Percentiles rank a stretch among this genome's conserved stretches.
phyloP scores from a whole-genome alignment of 2,888 invertebrate species.

The Mesodorylaimus sp. region DNA sequence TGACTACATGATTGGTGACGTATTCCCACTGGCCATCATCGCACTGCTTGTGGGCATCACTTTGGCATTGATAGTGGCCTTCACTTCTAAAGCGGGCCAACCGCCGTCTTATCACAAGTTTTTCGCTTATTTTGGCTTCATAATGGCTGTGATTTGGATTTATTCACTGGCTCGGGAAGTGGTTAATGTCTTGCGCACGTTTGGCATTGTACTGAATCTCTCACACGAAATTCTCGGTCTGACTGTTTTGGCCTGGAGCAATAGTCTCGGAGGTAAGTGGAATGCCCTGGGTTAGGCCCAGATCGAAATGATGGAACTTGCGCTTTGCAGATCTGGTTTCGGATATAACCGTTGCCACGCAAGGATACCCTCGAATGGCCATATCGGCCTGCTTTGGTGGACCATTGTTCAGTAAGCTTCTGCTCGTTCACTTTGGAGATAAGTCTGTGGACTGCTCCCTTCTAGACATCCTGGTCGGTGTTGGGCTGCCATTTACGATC shows the following conservation, averaged over 20 bases:
- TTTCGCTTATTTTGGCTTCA: conserved; percentile 39
- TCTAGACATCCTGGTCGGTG: conserved; percentile 29
- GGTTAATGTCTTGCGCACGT: conserved; percentile 39
- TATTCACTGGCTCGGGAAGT: conserved; percentile 45
- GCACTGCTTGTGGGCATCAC: not conserved
- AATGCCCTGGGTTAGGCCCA: conserved; percentile 10
- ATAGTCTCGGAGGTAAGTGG: conserved; percentile 40
- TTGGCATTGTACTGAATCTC: conserved; percentile 43
- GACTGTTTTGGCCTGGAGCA: conserved; percentile 48
- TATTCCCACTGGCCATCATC: no score
- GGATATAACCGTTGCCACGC: conserved; percentile 42
- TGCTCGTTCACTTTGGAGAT: not conserved
- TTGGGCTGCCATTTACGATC: conserved; percentile 32
- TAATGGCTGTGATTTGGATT: conserved; percentile 42
- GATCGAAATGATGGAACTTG: no score
- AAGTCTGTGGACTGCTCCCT: not conserved
- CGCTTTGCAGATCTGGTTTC: conserved; percentile 41
- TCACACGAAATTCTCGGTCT: conserved; percentile 45
- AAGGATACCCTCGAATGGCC: conserved; percentile 47
- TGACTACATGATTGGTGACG: not conserved
- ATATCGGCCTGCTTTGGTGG: conserved; percentile 50
- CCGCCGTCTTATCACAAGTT: conserved; percentile 5
- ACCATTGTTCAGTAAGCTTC: conserved; percentile 43
- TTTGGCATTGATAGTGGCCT: not conserved
- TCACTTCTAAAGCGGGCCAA: not conserved